Evolutionary conservation across 2,797 vertebrate genomes (phyloP), one percentile per base, ranked within the genome.

Genomic region (Parauchenoglanis punctatus): DNA sequence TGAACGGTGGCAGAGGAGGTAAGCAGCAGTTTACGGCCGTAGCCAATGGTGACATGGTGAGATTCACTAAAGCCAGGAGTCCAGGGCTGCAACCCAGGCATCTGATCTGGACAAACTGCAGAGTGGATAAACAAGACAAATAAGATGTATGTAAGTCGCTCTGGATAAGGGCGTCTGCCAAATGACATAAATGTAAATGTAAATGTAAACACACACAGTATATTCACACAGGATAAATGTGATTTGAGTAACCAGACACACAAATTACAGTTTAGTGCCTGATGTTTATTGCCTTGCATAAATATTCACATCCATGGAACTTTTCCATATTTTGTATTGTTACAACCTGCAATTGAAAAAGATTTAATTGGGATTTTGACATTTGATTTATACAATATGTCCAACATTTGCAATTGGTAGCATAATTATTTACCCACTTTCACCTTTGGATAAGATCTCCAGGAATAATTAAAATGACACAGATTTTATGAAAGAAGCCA

Each of bases 1-100:
- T 98, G 96, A 58, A 99, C 96, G 0, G 98, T 99, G 0, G 96
- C 97, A 0, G 98, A 99, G 1, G 97, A 94, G 0, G 95, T 94
- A 31, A 99, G 97, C 46, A 99, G 94, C 28, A 99, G 94, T 77
- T 94, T 96, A 86, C 90, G 95, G 89, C 96, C 96, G 0, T 85
- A 92, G 23, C 94, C 91, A 15, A 99, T 97, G 46, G 94, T 94
- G 13, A 97, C 93, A 0, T 0, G 94, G 83, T 97, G 96, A 54
- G 95, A 92, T 86, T 94, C 84, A 0, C 94, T 93, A 56, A 98
- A 97, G 40, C 97, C 98, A 0, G 98, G 97, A 44, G 92, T 95
- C 98, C 98, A 99, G 56, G 91, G 93, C 90, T 97, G 95, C 67
- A 99, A 93, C 78, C 96, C 96, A 0, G 95, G 94, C 88, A 96